phyloP scores from a whole-genome alignment of 2,797 vertebrate species.

The Bovichtus diacanthus region DNA sequence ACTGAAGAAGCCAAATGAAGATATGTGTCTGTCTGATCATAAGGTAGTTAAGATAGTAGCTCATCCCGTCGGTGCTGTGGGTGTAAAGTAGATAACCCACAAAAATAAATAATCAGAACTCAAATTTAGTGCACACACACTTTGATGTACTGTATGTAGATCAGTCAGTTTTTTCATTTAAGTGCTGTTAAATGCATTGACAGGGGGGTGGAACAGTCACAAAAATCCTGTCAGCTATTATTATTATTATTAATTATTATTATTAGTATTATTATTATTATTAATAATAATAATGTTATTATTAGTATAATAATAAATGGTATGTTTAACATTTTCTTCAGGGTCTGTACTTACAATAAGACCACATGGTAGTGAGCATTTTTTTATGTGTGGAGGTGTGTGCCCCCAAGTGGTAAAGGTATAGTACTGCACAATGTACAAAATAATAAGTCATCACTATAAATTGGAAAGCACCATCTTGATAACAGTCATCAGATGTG shows the following conservation, averaged over 20 bases:
- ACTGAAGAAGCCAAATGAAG: conserved; percentile 98
- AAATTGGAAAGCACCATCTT: conserved; percentile 39
- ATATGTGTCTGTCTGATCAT: conserved; percentile 99
- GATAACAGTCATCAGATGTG: conserved; percentile 29
- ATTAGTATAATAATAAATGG: not conserved
- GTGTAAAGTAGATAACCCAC: conserved; percentile 1
- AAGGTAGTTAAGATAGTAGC: conserved; percentile 86
- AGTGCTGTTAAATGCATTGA: not conserved
- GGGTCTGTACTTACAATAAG: conserved; percentile 10
- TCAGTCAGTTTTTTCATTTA: not conserved
- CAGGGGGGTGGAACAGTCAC: not conserved
- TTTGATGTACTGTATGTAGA: not conserved
- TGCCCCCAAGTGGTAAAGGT: conserved; percentile 73
- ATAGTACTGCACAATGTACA: conserved; percentile 46
- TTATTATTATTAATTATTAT: not conserved
- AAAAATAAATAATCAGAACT: not conserved
- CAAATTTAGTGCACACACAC: not conserved
- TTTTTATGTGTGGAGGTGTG: conserved; percentile 56
- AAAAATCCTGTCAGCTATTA: not conserved
- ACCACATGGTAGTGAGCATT: conserved; percentile 27
- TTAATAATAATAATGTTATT: not conserved
- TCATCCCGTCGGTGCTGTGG: not conserved
- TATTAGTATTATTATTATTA: not conserved
- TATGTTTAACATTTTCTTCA: conserved; percentile 27
- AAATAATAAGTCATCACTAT: not conserved